Base-by-base conservation (phyloP, 2,797 vertebrate species). In the Takifugu ocellatus region DNA sequence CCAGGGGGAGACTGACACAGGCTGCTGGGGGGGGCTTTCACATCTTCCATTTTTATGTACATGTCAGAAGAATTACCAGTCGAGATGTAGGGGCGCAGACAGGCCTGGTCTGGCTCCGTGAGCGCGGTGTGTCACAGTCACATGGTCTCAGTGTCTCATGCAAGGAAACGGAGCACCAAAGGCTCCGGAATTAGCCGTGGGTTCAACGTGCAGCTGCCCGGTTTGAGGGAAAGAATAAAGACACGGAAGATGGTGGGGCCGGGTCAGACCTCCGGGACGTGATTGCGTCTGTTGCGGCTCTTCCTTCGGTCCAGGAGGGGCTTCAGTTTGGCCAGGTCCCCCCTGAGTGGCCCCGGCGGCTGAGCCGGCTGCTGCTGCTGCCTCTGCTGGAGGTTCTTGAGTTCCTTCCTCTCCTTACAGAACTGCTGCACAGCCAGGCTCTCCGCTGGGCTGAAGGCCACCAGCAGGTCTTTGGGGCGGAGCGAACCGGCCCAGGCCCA, bases 241-340 rank as follows among this genome's bases (percentile, higher is more conserved):
- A 48, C 5, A 36, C 3, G 12, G 24, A 56, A 48, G 17, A 61
- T 14, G 63, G 45, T 46, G 66, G 47, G 55, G 54, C 24, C 31
- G 67, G 21, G 51, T 87, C 91, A 97, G 91, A 68, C 92, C 86
- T 89, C 90, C 1, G 92, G 92, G 66, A 92, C 80, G 69, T 96
- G 94, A 69, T 96, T 94, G 49, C 97, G 93, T 63, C 96, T 92
- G 73, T 96, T 98, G 65, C 96, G 93, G 85, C 95, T 96, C 93
- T 96, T 98, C 60, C 93, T 91, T 62, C 91, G 93, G 61, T 94
- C 96, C 78, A 98, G 90, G 70, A 98, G 91, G 3, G 94, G 95
- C 82, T 97, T 98, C 53, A 99, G 87, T 64, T 98, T 99, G 70
- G 93, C 93, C 61, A 98, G 90, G 85, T 98, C 96, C 5, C 94